Conservation (phyloP, 2,888 invertebrate species). For the Drosophila histrio region DNA sequence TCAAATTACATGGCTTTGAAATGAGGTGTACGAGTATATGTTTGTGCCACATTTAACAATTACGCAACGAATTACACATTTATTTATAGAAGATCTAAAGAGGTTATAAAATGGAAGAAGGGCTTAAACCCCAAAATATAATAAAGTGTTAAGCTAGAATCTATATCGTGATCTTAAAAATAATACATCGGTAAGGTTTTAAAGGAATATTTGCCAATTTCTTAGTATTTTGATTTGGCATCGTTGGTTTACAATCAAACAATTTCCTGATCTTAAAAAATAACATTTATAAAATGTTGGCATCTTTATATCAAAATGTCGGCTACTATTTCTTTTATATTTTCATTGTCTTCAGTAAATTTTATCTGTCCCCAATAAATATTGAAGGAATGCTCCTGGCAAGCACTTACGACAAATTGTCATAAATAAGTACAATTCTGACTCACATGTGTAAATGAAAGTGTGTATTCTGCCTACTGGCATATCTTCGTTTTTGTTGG, state of each 20-base stretch:
- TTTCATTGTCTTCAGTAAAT: conserved; percentile 5
- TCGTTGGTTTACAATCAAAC: no score
- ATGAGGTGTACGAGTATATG: background rate
- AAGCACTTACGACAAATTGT: conserved; percentile 67
- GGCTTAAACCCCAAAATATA: background rate
- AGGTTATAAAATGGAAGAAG: background rate
- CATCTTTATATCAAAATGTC: background rate
- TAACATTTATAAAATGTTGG: background rate
- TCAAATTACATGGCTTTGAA: background rate
- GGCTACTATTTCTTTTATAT: background rate
- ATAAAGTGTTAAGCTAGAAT: background rate
- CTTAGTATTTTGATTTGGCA: no score
- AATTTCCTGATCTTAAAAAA: background rate
- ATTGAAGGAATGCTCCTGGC: conserved; percentile 52
- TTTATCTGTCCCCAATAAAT: conserved; percentile 40
- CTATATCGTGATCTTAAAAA: background rate
- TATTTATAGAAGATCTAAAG: background rate
- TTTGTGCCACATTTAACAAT: background rate
- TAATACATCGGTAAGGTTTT: no score
- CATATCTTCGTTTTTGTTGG: conserved; percentile 48
- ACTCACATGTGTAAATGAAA: background rate
- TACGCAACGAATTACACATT: background rate
- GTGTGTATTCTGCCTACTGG: conserved; percentile 48
- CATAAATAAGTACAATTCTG: conserved; percentile 61
- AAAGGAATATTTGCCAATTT: no score